phyloP scores from a whole-genome alignment of 92 coral and sea anemone genomes.

The Phenganax stokvisi region DNA sequence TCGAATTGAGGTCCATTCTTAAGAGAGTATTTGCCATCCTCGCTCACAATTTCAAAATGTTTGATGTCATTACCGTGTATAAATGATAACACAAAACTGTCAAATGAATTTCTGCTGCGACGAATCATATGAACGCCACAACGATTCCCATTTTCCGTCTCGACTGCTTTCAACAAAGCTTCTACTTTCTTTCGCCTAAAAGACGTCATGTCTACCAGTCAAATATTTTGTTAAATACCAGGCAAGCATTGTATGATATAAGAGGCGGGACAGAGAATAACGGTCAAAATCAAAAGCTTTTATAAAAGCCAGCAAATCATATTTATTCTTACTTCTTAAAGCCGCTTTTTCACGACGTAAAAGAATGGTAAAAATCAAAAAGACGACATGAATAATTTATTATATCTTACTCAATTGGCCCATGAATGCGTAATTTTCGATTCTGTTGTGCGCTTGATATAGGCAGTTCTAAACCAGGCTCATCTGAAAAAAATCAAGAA shows the following conservation, averaged over 20 bases:
- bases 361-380: background rate
- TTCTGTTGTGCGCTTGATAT: background rate
- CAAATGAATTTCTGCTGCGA: slow-evolving; percentile 14
- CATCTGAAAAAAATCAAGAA: slow-evolving; percentile 13
- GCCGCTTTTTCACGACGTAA: background rate
- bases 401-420: slow-evolving; percentile 30
- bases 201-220: no score
- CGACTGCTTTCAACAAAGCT: slow-evolving; percentile 26
- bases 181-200: slow-evolving; percentile 34
- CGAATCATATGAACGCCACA: slow-evolving; percentile 36
- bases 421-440: slow-evolving; percentile 19
- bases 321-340: background rate
- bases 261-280: background rate
- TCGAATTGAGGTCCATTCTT: slow-evolving; percentile 30
- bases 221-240: no score
- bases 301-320: no score
- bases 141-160: slow-evolving; percentile 27
- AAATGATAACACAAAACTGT: slow-evolving; percentile 8
- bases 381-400: background rate
- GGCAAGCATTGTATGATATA: background rate
- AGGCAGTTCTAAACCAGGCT: slow-evolving; percentile 33
- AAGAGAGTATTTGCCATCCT: background rate
- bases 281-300: background rate
- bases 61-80: slow-evolving; percentile 8
- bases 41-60: slow-evolving; percentile 5